phyloP scores from a whole-genome alignment of 1,140 invertebrate species.

The Gryllus bimaculatus region DNA sequence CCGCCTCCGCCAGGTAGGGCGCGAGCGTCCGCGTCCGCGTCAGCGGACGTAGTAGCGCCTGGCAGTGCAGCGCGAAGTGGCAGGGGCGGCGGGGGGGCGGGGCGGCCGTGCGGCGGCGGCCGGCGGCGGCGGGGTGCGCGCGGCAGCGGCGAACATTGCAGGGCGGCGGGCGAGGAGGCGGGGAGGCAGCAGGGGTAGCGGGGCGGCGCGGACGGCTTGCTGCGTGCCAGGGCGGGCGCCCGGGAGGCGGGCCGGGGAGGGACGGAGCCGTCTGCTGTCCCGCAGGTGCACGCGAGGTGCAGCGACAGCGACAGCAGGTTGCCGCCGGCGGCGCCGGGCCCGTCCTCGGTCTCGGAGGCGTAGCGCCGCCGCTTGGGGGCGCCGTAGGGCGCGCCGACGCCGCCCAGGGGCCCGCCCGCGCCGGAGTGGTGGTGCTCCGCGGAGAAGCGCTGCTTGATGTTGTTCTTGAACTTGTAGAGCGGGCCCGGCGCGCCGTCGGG shows the following conservation, averaged over 20 bases:
- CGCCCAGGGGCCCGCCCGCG: not conserved
- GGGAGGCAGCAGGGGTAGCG: constrained; percentile 9
- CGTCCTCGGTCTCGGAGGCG: not conserved
- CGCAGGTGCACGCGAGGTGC: not conserved
- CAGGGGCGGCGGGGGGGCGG: constrained; percentile 44
- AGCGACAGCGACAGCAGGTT: not conserved
- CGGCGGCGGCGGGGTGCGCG: too few species aligned
- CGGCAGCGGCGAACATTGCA: constrained; percentile 22
- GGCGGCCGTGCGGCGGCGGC: too few species aligned
- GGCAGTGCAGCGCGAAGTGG: constrained; percentile 70
- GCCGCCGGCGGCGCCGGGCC: not conserved
- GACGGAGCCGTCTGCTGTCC: constrained; percentile 12
- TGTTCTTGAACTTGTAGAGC: constrained; percentile 86
- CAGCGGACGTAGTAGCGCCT: constrained; percentile 86
- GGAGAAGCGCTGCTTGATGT: constrained; percentile 79
- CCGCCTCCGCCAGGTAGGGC: constrained; percentile 48
- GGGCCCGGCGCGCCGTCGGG: constrained; percentile 19
- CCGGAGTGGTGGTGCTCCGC: constrained; percentile 26
- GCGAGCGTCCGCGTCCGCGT: constrained; percentile 62
- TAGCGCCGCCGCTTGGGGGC: constrained; percentile 7
- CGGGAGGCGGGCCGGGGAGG: constrained; percentile 9
- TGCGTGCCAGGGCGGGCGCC: not conserved
- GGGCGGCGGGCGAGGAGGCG: constrained; percentile 20
- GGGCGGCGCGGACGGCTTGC: constrained; percentile 8
- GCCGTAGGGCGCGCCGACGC: not conserved